A percentile compares a stretch with the other conserved stretches of the same genome.
Evolutionary conservation across 2,888 invertebrate genomes (phyloP).

Genomic region (Euplexia lucipara): DNA sequence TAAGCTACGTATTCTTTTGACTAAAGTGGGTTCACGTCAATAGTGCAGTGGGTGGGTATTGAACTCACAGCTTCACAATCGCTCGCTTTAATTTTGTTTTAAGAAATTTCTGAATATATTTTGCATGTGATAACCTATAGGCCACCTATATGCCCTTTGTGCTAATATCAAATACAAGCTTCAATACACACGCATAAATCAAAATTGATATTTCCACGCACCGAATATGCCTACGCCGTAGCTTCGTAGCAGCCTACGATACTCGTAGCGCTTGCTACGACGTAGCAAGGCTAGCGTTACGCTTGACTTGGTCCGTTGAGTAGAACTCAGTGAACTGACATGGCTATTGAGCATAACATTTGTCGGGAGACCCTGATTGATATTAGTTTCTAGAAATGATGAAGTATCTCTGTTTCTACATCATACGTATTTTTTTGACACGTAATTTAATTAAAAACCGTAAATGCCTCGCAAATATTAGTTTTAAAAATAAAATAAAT

Average conservation of each 20-base stretch:
- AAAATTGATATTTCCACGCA: slow-evolving; percentile 36
- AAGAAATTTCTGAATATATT: background rate
- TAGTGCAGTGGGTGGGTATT: too few species aligned
- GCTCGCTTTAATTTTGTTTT: too few species aligned
- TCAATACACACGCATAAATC: slow-evolving; percentile 40
- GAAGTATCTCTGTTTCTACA: background rate
- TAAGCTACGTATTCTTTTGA: too few species aligned
- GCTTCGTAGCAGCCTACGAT: slow-evolving; percentile 65
- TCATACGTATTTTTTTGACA: background rate
- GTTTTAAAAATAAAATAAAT: too few species aligned
- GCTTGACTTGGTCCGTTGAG: slow-evolving; percentile 46
- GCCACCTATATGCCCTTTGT: background rate
- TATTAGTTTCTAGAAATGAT: slow-evolving; percentile 29
- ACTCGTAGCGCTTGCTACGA: slow-evolving; percentile 69
- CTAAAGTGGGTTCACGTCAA: too few species aligned
- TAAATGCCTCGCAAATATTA: too few species aligned
- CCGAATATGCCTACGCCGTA: slow-evolving; percentile 60
- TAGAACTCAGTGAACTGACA: slow-evolving; percentile 48
- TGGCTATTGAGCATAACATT: slow-evolving; percentile 35
- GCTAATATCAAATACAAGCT: slow-evolving; percentile 30
- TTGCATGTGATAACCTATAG: background rate
- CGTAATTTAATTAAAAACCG: background rate
- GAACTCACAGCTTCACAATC: too few species aligned
- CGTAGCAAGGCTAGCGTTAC: slow-evolving; percentile 63
- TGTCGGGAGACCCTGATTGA: slow-evolving; percentile 43